Evolutionary conservation across 2,113 vertebrate species (phyloP), one percentile per base, ranked within the genome.

Genomic region (Brachypteracias leptosomus): DNA sequence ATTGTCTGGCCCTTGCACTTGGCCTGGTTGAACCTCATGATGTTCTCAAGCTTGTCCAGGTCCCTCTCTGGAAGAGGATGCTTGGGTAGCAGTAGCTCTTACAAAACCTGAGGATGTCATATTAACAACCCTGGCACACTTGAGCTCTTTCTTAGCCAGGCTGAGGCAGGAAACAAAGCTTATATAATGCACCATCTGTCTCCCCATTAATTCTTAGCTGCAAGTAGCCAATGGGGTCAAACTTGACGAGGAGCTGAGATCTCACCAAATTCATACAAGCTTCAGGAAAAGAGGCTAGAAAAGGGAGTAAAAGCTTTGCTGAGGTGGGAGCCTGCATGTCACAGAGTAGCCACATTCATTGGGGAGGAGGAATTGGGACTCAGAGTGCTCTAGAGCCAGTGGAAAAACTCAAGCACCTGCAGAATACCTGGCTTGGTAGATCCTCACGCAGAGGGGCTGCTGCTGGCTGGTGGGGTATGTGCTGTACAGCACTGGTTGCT

Each of bases 131-230:
- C 76, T 93, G 95, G 96, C 96, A 87, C 0, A 10, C 24, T 49
- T 25, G 52, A 81, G 80, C 65, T 95, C 35, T 51, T 71, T 21
- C 89, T 77, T 55, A 71, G 96, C 95, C 96, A 97, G 83, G 51
- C 36, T 83, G 46, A 7, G 29, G 90, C 85, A 92, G 92, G 94
- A 95, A 78, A 66, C 10, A 0, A 84, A 76, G 91, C 73, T 97
- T 97, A 97, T 67, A 12, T 97, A 97, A 97, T 73, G 86, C 52
- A 71, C 95, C 96, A 97, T 97, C 96, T 97, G 96, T 52, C 89
- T 89, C 58, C 83, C 86, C 51, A 92, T 78, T 80, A 72, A 63
- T 81, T 95, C 76, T 33, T 29, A 75, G 76, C 73, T 90, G 83
- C 63, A 61, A 76, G 76, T 67, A 92, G 91, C 93, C 89, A 86